phyloP scores from a whole-genome alignment of 35 echinoderm and acorn worm genomes.

The Strongylocentrotus purpuratus region DNA sequence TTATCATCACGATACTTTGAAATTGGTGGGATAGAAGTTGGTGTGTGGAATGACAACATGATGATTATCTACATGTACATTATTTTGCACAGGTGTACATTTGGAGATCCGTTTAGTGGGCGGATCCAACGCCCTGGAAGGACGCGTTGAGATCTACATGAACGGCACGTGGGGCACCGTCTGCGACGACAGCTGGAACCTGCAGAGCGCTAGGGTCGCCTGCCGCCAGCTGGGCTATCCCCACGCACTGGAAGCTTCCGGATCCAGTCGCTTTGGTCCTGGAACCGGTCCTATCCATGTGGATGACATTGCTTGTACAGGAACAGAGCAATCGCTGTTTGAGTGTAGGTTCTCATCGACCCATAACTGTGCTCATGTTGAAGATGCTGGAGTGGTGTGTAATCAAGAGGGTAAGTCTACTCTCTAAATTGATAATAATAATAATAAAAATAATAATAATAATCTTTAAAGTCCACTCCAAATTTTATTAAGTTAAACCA shows the following conservation, averaged over 20 bases:
- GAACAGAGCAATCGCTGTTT: constrained; percentile 21
- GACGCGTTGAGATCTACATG: constrained; percentile 55
- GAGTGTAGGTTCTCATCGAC: not conserved
- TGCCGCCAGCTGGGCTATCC: constrained; percentile 53
- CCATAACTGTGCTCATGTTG: constrained; percentile 54
- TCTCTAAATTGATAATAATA: no score
- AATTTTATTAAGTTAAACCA: no score
- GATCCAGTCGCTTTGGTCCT: not conserved
- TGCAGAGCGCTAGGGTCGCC: constrained; percentile 45
- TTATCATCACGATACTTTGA: no score
- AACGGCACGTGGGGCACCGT: constrained; percentile 58
- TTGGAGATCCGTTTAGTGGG: constrained; percentile 43
- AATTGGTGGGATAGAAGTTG: no score
- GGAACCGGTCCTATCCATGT: constrained; percentile 48
- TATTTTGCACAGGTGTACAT: not conserved
- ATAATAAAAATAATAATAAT: no score
- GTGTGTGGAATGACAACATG: no score
- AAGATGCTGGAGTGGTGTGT: constrained; percentile 55
- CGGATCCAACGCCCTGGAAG: constrained; percentile 34
- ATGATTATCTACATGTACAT: not conserved
- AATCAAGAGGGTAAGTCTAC: not conserved
- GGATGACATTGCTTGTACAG: constrained; percentile 37
- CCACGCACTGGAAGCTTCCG: not conserved
- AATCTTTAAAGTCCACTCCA: no score
- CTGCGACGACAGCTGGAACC: constrained; percentile 52